A percentile compares a stretch with the other conserved stretches of the same genome.
phyloP scores from a whole-genome alignment of 2,888 invertebrate genomes.

The Patella ulyssiponensis region DNA sequence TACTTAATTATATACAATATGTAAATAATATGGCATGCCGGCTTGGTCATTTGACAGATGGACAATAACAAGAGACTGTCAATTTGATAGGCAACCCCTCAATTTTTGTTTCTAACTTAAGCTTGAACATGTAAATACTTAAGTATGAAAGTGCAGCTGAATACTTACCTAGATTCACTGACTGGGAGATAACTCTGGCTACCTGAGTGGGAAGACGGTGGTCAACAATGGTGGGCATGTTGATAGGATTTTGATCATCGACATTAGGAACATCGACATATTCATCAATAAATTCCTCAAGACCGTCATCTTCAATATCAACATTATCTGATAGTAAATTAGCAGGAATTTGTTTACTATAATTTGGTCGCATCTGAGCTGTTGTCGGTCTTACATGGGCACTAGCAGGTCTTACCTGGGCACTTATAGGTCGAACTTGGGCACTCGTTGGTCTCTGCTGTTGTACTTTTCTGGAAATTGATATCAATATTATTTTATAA shows the following conservation, averaged over 20 bases:
- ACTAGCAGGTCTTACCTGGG: constrained; percentile 3
- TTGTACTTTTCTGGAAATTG: constrained; percentile 29
- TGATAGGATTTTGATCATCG: neutral
- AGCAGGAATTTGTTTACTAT: neutral
- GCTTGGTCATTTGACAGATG: no score
- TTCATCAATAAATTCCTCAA: neutral
- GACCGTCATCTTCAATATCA: neutral
- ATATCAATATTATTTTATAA: no score
- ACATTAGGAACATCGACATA: neutral
- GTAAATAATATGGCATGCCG: no score
- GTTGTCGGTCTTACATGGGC: constrained; percentile 13
- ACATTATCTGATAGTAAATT: neutral
- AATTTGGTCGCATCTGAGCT: constrained; percentile 10
- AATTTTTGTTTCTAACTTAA: no score
- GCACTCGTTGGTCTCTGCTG: constrained; percentile 21
- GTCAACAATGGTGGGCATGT: constrained; percentile 14
- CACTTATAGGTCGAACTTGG: neutral
- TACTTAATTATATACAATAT: no score
- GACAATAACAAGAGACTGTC: no score
- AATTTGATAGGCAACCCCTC: no score
- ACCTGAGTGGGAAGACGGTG: constrained; percentile 21
- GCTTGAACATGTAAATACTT: no score
- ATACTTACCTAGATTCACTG: neutral
- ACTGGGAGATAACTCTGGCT: neutral
- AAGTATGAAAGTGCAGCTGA: neutral